Evolutionary conservation across 2,797 vertebrate genomes (phyloP), one percentile per base, ranked within the genome.

Genomic region (Harpagifer antarcticus): DNA sequence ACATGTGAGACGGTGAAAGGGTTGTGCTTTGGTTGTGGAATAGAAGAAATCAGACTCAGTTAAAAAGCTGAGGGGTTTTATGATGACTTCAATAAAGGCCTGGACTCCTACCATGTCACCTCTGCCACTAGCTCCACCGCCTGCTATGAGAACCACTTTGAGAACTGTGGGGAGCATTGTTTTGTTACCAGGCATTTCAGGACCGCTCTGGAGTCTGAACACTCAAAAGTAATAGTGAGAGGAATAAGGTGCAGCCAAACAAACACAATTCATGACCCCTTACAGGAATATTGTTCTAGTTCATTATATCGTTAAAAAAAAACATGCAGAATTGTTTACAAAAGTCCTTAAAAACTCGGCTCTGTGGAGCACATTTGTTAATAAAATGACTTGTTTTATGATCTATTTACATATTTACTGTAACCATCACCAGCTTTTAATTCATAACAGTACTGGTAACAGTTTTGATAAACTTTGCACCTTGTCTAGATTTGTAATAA

Each of bases 131-230:
- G 61, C 62, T 61, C 43, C 20, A 15, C 23, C 11, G 19, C 40
- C 72, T 49, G 20, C 27, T n/a, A 19, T 44, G 47, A 62, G 55
- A 76, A 78, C 42, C 31, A n/a, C 59, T 79, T 59, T 65, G 20
- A 68, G 63, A 76, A 43, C 76, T 55, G 73, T 31, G 47, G 57
- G 62, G 57, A 61, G 60, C 8, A 27, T 13, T 14, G 54, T 68
- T 77, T 80, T 76, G 50, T 50, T 62, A 50, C 17, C 71, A 84
- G 58, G 52, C 72, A 84, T 78, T 86, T 85, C 63, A 61, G 45
- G 27, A 57, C 67, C 8, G 87, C 76, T 79, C 67, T 72, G 81
- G 84, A 82, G 66, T 59, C 62, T 43, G 53, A 81, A 76, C 68
- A 49, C 23, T 57, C 43, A 73, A 76, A 72, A 50, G 20, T 56